Evolutionary conservation across 1,140 invertebrate species (phyloP).

Genomic region (Chionoecetes opilio): DNA sequence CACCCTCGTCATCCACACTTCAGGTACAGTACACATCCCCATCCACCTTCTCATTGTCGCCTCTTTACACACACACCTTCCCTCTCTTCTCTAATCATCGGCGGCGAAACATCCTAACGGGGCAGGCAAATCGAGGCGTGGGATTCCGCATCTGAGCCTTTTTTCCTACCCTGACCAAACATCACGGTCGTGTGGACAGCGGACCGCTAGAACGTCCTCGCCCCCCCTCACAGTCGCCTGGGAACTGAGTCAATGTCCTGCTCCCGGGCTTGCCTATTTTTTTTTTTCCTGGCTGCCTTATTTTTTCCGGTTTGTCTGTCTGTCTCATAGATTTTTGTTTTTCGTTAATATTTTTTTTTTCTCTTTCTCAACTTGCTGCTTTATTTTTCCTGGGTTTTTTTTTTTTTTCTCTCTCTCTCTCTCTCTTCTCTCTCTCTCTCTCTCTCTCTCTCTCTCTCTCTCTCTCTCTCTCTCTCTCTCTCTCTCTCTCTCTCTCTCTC

Average conservation of each 20-base stretch:
- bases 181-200: slow-evolving; percentile 11
- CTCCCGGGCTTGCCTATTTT: neutral
- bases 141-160: slow-evolving; percentile 3
- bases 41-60: too few relatives aligned
- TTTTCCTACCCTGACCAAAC: slow-evolving; percentile 6
- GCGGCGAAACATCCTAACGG: slow-evolving; percentile 10
- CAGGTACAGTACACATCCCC: too few relatives aligned
- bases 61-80: neutral
- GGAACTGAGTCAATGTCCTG: slow-evolving; percentile 27
- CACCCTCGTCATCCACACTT: neutral
- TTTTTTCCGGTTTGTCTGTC: neutral
- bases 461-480: slow-evolving; percentile 22
- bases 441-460: neutral
- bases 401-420: neutral
- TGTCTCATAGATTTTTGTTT: neutral
- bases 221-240: neutral
- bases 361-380: too few relatives aligned
- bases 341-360: too few relatives aligned
- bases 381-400: too few relatives aligned
- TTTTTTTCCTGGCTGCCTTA: neutral
- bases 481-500: neutral
- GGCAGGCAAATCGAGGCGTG: slow-evolving; percentile 23
- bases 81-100: neutral
- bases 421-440: slow-evolving; percentile 4
- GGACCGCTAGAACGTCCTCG: neutral